Evolutionary conservation across 1,140 invertebrate species (phyloP).

Genomic region (Diplogasteroides magnus): DNA sequence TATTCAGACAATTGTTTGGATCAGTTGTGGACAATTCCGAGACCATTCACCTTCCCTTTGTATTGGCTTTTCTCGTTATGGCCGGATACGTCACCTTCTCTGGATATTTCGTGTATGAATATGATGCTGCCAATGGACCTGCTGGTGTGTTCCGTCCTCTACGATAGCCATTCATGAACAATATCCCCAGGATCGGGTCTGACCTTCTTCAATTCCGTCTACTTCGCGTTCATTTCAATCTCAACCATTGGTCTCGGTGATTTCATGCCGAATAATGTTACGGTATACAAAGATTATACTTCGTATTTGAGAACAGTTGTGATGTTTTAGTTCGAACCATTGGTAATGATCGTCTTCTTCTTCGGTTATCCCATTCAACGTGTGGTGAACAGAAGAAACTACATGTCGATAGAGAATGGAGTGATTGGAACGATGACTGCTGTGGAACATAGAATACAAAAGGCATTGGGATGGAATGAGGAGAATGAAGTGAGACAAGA

Average conservation of each 20-base stretch:
- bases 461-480: too few relatives aligned
- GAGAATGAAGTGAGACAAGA: too few relatives aligned
- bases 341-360: conserved; percentile 25
- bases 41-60: conserved; percentile 16
- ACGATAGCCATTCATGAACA: too few relatives aligned
- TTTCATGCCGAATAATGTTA: conserved; percentile 26
- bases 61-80: conserved; percentile 1
- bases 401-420: conserved; percentile 23
- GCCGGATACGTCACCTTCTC: conserved; percentile 3
- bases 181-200: conserved; percentile 12
- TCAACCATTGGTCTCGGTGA: conserved; percentile 22
- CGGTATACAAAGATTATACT: conserved; percentile 8
- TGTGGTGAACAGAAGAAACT: conserved; percentile 24
- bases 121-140: conserved; percentile 10
- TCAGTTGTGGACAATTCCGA: conserved; percentile 4
- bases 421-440: conserved; percentile 20
- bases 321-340: conserved; percentile 9
- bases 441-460: conserved; percentile 3
- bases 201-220: conserved; percentile 11
- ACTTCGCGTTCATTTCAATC: conserved; percentile 20
- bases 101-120: conserved; percentile 9
- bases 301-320: too few relatives aligned
- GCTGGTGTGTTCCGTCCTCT: too few relatives aligned
- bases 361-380: conserved; percentile 24
- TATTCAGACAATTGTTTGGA: conserved; percentile 14